These are phyloP conservation scores for Monodelphis domestica DNA, from an alignment of 2,797 vertebrate species.

Conservation along the genomic window DNA sequence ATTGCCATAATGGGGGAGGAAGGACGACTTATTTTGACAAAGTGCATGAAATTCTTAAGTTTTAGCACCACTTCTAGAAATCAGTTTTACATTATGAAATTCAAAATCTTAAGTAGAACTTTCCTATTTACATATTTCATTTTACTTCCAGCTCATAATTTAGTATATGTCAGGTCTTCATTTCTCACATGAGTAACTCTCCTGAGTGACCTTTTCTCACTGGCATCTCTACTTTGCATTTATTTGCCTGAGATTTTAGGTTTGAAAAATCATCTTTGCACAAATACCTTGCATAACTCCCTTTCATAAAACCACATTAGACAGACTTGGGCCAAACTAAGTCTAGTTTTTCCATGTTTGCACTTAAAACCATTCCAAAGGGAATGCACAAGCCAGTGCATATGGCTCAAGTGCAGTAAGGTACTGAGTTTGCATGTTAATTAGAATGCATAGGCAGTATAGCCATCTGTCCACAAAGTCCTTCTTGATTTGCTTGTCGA, in stretches of 20 bases:
- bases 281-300: conserved; percentile 64
- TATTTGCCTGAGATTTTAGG: conserved; percentile 1
- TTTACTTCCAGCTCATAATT: conserved; percentile 57
- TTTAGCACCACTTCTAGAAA: background rate
- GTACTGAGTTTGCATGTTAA: conserved; percentile 75
- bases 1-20: conserved; percentile 17
- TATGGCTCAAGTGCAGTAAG: conserved; percentile 71
- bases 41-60: background rate
- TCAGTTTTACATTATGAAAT: background rate
- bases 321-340: conserved; percentile 60
- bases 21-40: background rate
- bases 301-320: conserved; percentile 62
- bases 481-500: conserved; percentile 72
- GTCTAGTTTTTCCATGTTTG: conserved; percentile 66
- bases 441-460: conserved; percentile 71
- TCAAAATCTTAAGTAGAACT: conserved; percentile 28
- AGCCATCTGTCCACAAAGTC: conserved; percentile 80
- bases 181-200: conserved; percentile 8
- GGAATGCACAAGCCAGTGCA: conserved; percentile 70
- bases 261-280: conserved; percentile 58
- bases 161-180: conserved; percentile 18
- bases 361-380: conserved; percentile 73
- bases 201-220: conserved; percentile 32
- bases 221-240: background rate
- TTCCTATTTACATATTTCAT: background rate